A percentile compares a stretch with the other conserved stretches of the same genome.
Evolutionary conservation across 1,140 invertebrate genomes (phyloP).

Genomic region (Drosophila ficusphila): DNA sequence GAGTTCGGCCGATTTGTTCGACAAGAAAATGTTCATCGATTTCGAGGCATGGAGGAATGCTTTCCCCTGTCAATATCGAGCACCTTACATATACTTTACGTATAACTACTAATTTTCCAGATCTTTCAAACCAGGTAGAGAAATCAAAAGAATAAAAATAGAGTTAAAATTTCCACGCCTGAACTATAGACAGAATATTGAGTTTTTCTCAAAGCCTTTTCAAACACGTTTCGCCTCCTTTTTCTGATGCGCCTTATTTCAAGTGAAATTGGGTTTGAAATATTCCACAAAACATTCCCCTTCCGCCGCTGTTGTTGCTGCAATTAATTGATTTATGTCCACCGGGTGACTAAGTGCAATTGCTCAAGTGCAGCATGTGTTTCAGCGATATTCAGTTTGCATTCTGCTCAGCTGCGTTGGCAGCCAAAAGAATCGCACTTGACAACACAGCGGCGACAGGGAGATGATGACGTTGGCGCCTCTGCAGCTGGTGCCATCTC

Average conservation of each 20-base stretch:
- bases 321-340: constrained; percentile 58
- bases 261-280: constrained; percentile 41
- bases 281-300: constrained; percentile 17
- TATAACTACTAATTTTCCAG: too few relatives aligned
- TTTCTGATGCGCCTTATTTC: constrained; percentile 16
- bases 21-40: constrained; percentile 48
- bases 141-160: too few relatives aligned
- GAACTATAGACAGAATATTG: too few relatives aligned
- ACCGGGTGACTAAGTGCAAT: constrained; percentile 34
- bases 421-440: constrained; percentile 57
- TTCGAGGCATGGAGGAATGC: too few relatives aligned
- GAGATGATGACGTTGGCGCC: constrained; percentile 1
- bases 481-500: background rate
- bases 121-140: too few relatives aligned
- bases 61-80: too few relatives aligned
- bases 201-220: too few relatives aligned
- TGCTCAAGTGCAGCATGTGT: constrained; percentile 6
- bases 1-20: constrained; percentile 63
- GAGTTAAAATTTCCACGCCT: too few relatives aligned
- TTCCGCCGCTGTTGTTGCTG: constrained; percentile 6
- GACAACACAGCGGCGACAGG: constrained; percentile 13
- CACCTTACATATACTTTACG: too few relatives aligned
- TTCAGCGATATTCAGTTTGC: background rate
- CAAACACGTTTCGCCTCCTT: background rate
- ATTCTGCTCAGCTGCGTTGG: constrained; percentile 35